Percentiles rank a stretch among this genome's conserved stretches.
Evolutionary conservation across 2,113 vertebrate species (phyloP).

Genomic region (Electrona antarctica): DNA sequence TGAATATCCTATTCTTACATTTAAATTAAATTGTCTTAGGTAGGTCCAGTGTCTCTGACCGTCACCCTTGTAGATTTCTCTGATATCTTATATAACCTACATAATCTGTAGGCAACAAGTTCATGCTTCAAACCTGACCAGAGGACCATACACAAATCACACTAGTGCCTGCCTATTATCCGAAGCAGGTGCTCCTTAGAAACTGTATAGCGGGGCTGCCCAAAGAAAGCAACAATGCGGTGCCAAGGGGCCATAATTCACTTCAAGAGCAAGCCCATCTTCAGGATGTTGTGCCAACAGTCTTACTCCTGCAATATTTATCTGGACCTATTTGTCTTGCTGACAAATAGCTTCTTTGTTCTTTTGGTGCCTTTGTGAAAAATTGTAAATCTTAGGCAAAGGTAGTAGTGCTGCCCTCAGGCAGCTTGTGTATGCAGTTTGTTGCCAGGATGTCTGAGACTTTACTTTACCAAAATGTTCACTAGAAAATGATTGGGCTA

Average conservation of each 20-base stretch:
- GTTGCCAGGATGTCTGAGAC: slow-evolving; percentile 64
- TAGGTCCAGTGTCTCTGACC: slow-evolving; percentile 4
- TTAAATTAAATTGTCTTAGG: not conserved
- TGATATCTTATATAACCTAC: not conserved
- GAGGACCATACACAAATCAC: not conserved
- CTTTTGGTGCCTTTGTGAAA: slow-evolving; percentile 47
- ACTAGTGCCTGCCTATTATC: not conserved
- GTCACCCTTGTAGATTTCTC: not conserved
- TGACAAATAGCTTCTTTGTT: slow-evolving; percentile 64
- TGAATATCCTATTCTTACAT: not conserved
- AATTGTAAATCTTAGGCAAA: slow-evolving; percentile 61
- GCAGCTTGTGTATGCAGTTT: slow-evolving; percentile 27
- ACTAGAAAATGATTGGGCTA: slow-evolving; percentile 20
- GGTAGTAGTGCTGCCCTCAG: slow-evolving; percentile 25
- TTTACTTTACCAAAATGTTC: slow-evolving; percentile 39
- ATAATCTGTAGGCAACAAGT: not conserved
- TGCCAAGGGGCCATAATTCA: slow-evolving; percentile 38
- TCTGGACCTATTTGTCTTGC: slow-evolving; percentile 30
- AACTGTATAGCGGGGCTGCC: slow-evolving; percentile 4
- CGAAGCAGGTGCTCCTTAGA: slow-evolving; percentile 14
- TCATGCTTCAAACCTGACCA: not conserved
- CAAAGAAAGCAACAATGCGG: slow-evolving; percentile 24
- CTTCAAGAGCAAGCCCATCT: slow-evolving; percentile 50
- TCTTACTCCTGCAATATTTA: slow-evolving; percentile 45
- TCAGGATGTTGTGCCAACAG: slow-evolving; percentile 52